Evolutionary conservation across 1,140 invertebrate species (phyloP).

Genomic region (Calephelis virginiensis): DNA sequence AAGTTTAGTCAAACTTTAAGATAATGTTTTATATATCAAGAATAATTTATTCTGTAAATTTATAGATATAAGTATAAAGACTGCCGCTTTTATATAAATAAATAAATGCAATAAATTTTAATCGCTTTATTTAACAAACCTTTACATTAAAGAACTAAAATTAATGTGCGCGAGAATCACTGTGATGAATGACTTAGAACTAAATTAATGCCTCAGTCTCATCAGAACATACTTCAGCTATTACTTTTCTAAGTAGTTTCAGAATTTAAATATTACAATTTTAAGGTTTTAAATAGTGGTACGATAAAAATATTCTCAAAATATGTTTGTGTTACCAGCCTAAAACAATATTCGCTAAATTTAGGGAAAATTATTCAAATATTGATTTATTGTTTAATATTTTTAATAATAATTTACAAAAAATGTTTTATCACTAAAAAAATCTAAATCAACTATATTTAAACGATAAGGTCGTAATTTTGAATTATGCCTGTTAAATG

Average conservation of each 20-base stretch:
- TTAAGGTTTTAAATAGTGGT: no score
- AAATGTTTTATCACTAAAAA: no score
- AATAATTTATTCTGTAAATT: conserved; percentile 6
- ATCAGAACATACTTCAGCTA: conserved; percentile 38
- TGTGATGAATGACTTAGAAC: conserved; percentile 8
- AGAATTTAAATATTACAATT: no score
- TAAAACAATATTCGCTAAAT: no score
- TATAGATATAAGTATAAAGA: conserved; percentile 38
- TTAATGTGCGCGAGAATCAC: conserved; percentile 50
- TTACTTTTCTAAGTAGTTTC: neutral
- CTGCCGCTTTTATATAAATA: conserved; percentile 53
- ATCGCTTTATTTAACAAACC: conserved; percentile 69
- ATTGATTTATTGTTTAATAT: no score
- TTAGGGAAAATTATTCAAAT: no score
- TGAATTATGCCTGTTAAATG: no score
- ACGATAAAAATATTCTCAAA: no score
- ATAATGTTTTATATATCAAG: conserved; percentile 1
- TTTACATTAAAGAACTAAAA: conserved; percentile 50
- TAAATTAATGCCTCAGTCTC: conserved; percentile 60
- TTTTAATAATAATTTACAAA: no score
- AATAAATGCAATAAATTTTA: conserved; percentile 36
- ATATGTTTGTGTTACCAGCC: no score
- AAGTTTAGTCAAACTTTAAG: neutral
- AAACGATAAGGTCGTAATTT: no score
- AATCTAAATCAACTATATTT: no score